A percentile compares a stretch with the other conserved stretches of the same genome.
These are phyloP conservation scores for crab-eating macaque (Macaca fascicularis) DNA, from an alignment of 2,113 vertebrate genomes.

Conservation along the genomic window T2T-MFA8v1.1 NC_088378.1:93389001-93389500, in stretches of 20 bases:
- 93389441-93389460: neutral
- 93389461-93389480: neutral
- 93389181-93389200: neutral
- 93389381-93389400: neutral
- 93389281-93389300: neutral
- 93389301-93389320: neutral
- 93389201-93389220: neutral
- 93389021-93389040: neutral
- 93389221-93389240: neutral
- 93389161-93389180: neutral
- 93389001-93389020: neutral
- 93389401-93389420: neutral
- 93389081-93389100: neutral
- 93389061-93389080: neutral
- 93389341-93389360: slow-evolving; percentile 3
- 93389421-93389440: slow-evolving; percentile 5
- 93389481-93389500: neutral
- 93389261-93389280: neutral
- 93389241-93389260: neutral
- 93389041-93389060: neutral
- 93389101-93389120: neutral
- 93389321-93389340: neutral
- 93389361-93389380: slow-evolving; percentile 2
- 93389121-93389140: neutral
- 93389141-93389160: neutral